These are phyloP conservation scores for Oriolus oriolus DNA, from an alignment of 2,113 vertebrate species.

Conservation along the genomic window DNA sequence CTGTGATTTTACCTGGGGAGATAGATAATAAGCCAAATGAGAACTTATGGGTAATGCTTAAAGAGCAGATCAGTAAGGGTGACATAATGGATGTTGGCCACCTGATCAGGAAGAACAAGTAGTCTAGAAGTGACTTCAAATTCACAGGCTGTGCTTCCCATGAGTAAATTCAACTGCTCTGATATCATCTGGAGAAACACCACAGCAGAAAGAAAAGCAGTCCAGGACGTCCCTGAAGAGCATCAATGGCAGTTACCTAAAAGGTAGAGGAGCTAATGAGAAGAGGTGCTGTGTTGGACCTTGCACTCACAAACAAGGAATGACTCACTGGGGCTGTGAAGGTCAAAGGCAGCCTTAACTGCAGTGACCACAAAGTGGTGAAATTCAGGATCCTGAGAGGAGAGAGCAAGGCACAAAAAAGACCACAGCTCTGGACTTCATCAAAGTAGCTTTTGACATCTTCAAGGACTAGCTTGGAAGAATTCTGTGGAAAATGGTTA, in stretches of 20 bases:
- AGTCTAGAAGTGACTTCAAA: neutral
- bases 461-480: neutral
- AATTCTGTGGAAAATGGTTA: neutral
- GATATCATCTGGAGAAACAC: neutral
- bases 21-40: neutral
- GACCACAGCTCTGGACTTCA: neutral
- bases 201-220: neutral
- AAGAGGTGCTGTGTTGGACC: neutral
- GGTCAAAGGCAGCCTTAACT: neutral
- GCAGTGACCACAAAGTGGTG: rapidly evolving
- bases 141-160: neutral
- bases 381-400: neutral
- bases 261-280: neutral
- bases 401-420: neutral
- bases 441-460: neutral
- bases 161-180: neutral
- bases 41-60: neutral
- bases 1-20: neutral
- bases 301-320: neutral
- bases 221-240: neutral
- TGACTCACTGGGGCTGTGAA: rapidly evolving
- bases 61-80: neutral
- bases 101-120: neutral
- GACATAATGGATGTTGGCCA: neutral
- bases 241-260: neutral